phyloP scores from a whole-genome alignment of 2,797 vertebrate genomes.

The Anolis apletophallus region DNA sequence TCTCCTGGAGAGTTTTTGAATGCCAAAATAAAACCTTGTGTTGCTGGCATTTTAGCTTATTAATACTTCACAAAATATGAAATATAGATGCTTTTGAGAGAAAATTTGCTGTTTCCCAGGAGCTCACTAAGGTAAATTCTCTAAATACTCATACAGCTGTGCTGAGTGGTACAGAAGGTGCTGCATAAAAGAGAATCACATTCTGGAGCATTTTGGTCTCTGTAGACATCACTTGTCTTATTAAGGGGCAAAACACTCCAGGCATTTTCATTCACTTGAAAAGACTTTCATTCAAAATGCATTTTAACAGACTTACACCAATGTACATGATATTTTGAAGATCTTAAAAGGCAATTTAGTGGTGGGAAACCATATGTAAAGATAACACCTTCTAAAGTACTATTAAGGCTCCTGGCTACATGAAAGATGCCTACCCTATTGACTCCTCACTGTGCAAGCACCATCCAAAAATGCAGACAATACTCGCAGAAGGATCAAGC shows the following conservation, averaged over 20 bases:
- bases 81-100: conserved; percentile 5
- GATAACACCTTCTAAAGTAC: not conserved
- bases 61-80: conserved; percentile 36
- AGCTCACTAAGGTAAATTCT: conserved; percentile 15
- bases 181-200: conserved; percentile 9
- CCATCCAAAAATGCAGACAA: not conserved
- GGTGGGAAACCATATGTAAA: conserved; percentile 6
- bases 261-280: conserved; percentile 24
- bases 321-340: not conserved
- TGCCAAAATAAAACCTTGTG: not conserved
- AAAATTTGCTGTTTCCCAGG: conserved; percentile 20
- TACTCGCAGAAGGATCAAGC: not conserved
- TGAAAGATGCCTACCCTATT: not conserved
- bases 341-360: conserved; percentile 10
- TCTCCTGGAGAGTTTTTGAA: conserved; percentile 24
- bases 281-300: conserved; percentile 12
- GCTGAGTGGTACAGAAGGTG: conserved; percentile 8
- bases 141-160: not conserved
- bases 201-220: not conserved
- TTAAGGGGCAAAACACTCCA: conserved; percentile 20
- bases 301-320: conserved; percentile 23
- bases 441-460: not conserved
- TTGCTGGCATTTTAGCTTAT: conserved; percentile 20
- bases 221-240: not conserved
- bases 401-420: not conserved